Conservation (phyloP, 1,140 invertebrate genomes). For the Drosophila insularis region DNA sequence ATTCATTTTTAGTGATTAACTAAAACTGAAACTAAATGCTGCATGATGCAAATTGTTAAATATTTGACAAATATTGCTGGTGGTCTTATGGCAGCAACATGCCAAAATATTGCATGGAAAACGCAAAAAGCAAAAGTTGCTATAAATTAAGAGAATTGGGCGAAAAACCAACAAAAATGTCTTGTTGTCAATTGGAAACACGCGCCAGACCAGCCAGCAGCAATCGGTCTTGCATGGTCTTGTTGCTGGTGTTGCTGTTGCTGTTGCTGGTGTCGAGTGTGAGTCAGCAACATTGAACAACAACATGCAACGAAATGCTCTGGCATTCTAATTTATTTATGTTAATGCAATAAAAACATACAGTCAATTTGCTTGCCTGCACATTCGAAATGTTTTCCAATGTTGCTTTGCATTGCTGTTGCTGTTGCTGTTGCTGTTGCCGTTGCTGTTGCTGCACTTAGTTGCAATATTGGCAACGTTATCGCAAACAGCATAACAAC, state of each 20-base stretch:
- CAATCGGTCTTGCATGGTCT: background rate
- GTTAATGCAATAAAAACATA: conserved; percentile 81
- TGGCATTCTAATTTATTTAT: conserved; percentile 77
- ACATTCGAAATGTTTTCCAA: conserved; percentile 53
- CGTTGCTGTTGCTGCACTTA: conserved; percentile 34
- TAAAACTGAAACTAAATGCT: background rate
- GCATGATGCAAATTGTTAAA: conserved; percentile 8
- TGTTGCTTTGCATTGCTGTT: conserved; percentile 16
- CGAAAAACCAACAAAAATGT: background rate
- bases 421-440: conserved; percentile 24
- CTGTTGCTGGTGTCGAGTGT: conserved; percentile 31
- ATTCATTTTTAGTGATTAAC: background rate
- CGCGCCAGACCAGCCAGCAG: conserved; percentile 35
- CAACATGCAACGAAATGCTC: conserved; percentile 24
- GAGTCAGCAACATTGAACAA: conserved; percentile 47
- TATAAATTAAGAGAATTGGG: background rate
- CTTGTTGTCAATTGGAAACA: conserved; percentile 34
- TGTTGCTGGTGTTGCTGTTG: conserved; percentile 3
- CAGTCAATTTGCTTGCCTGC: conserved; percentile 66
- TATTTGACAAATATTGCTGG: conserved; percentile 13
- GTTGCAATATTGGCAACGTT: conserved; percentile 56
- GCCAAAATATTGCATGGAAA: conserved; percentile 24
- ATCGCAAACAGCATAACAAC: conserved; percentile 45
- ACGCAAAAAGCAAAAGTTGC: conserved; percentile 22
- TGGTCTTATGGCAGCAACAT: conserved; percentile 20